Conservation (phyloP, 2,888 invertebrate species). For the Macrophya annulata region DNA sequence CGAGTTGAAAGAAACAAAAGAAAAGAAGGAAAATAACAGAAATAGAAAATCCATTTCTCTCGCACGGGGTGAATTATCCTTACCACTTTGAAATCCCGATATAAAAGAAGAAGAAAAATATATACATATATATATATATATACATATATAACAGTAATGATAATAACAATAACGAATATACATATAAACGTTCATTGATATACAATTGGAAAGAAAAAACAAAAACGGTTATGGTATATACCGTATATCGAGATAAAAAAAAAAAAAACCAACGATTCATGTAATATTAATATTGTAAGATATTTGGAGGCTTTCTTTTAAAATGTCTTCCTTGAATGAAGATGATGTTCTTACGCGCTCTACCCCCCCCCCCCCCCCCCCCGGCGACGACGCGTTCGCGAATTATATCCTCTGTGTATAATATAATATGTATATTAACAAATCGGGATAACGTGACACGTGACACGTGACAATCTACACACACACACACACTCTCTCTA, state of each 20-base stretch:
- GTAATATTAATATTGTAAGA: neutral
- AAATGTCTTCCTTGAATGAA: slow-evolving; percentile 7
- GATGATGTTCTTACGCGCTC: slow-evolving; percentile 10
- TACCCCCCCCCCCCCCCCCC: neutral
- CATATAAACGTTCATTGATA: neutral
- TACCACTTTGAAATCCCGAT: slow-evolving; percentile 65
- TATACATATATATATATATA: no score
- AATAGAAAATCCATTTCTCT: slow-evolving; percentile 68
- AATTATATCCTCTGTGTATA: neutral
- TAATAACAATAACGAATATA: neutral
- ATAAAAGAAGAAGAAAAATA: neutral
- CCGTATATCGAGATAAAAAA: neutral
- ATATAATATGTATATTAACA: neutral
- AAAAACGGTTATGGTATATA: slow-evolving; percentile 1
- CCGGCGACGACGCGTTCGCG: neutral
- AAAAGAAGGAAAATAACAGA: neutral
- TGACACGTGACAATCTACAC: slow-evolving; percentile 39
- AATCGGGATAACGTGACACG: slow-evolving; percentile 3
- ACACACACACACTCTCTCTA: slow-evolving; percentile 5
- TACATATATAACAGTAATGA: no score
- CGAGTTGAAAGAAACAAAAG: neutral
- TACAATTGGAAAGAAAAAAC: neutral
- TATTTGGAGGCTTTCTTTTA: slow-evolving; percentile 10
- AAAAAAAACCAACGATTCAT: slow-evolving; percentile 1
- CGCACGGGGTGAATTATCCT: slow-evolving; percentile 70